Conservation (phyloP, 2,888 invertebrate species). For the Odontomyia ornata region DNA sequence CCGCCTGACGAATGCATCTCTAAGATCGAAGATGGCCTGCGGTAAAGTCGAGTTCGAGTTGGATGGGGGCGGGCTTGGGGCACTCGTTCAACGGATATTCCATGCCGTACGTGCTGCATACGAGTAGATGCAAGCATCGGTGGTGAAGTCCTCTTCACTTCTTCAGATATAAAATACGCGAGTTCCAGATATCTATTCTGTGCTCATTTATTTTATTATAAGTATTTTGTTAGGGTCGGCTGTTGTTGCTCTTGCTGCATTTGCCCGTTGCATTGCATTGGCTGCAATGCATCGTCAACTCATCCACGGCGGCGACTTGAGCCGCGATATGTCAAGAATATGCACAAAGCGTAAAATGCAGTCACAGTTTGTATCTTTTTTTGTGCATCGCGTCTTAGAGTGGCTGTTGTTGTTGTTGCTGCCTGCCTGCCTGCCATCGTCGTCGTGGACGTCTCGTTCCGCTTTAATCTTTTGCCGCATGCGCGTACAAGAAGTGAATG, state of each 20-base stretch:
- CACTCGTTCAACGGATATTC: neutral
- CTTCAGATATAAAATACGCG: neutral
- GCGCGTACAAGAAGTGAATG: slow-evolving; percentile 45
- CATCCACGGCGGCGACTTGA: neutral
- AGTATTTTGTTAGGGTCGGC: neutral
- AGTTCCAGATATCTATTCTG: slow-evolving; percentile 4
- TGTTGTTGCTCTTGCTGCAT: slow-evolving; percentile 2
- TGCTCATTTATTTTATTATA: slow-evolving; percentile 20
- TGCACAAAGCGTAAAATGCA: slow-evolving; percentile 42
- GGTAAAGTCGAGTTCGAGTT: neutral
- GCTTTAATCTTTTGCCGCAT: slow-evolving; percentile 48
- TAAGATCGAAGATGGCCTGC: neutral
- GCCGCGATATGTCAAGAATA: slow-evolving; percentile 34
- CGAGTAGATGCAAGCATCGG: neutral
- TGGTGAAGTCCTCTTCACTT: neutral
- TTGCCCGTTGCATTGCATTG: too few species aligned
- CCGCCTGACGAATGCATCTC: neutral
- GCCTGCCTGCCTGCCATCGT: too few species aligned
- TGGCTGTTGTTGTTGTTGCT: too few species aligned
- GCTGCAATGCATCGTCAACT: too few species aligned
- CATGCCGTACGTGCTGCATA: neutral
- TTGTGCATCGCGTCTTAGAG: neutral
- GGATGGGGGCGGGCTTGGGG: neutral
- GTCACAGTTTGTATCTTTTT: slow-evolving; percentile 9
- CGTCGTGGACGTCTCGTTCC: neutral